Evolutionary conservation across 1,140 invertebrate species (phyloP).

Genomic region (Planococcus citri): DNA sequence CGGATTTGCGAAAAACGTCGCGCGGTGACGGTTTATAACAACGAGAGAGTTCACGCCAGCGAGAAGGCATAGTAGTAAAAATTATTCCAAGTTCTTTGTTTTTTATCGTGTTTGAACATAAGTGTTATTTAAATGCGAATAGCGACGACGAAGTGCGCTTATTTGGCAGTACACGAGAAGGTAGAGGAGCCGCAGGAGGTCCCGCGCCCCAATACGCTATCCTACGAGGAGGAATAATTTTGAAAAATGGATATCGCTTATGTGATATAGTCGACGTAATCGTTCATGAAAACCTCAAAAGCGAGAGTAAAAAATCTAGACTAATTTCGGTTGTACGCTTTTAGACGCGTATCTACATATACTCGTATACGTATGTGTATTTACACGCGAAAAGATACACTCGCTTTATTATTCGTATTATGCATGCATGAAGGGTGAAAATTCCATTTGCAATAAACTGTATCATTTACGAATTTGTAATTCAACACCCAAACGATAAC

Average conservation of each 20-base stretch:
- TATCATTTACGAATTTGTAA: conserved; percentile 19
- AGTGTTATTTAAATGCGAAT: conserved; percentile 5
- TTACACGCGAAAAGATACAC: not conserved
- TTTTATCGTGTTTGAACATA: not conserved
- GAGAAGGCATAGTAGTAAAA: too few species aligned
- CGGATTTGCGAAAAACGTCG: conserved; percentile 11
- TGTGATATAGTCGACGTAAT: not conserved
- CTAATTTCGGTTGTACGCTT: not conserved
- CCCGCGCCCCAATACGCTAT: too few species aligned
- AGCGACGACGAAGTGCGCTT: too few species aligned
- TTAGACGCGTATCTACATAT: too few species aligned
- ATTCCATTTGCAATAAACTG: conserved; percentile 20
- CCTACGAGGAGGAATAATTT: not conserved
- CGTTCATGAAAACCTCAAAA: conserved; percentile 5
- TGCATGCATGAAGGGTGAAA: conserved; percentile 17
- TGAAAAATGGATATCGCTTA: not conserved
- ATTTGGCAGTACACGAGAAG: too few species aligned
- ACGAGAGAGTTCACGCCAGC: not conserved
- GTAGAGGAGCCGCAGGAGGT: too few species aligned
- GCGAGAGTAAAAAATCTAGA: not conserved
- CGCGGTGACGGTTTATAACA: not conserved
- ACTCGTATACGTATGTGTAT: not conserved
- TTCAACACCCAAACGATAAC: conserved; percentile 2
- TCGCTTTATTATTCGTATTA: conserved; percentile 14
- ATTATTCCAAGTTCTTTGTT: not conserved